A percentile compares a stretch with the other conserved stretches of the same genome.
Evolutionary conservation across 2,797 vertebrate species (phyloP).

Genomic region (Echiichthys vipera): DNA sequence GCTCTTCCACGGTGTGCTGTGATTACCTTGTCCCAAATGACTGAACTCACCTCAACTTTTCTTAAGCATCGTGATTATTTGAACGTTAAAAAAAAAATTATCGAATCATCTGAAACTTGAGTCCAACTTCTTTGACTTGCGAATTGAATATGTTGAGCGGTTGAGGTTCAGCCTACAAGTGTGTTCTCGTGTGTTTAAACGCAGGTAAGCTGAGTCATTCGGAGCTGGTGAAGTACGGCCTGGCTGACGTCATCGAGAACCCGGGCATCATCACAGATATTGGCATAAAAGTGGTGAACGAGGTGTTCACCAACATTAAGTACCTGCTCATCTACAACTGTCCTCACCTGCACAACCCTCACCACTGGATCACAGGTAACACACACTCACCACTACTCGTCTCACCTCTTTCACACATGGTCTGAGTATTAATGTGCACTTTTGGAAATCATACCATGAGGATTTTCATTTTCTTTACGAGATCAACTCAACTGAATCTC

Average conservation of each 20-base stretch:
- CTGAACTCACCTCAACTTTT: not conserved
- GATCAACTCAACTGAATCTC: no score
- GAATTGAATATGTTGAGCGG: not conserved
- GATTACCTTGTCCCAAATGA: not conserved
- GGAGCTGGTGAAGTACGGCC: slow-evolving; percentile 96
- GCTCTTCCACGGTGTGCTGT: not conserved
- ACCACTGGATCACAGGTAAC: slow-evolving; percentile 98
- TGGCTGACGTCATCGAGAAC: slow-evolving; percentile 98
- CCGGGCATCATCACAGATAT: slow-evolving; percentile 99
- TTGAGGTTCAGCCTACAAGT: slow-evolving; percentile 66
- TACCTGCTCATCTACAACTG: slow-evolving; percentile 99
- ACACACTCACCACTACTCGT: not conserved
- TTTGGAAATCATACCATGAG: no score
- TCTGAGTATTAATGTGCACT: not conserved
- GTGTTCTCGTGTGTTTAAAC: slow-evolving; percentile 4
- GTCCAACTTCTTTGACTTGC: not conserved
- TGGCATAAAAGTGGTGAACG: slow-evolving; percentile 97
- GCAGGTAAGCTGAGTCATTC: slow-evolving; percentile 97
- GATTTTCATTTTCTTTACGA: no score
- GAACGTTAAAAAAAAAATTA: no score
- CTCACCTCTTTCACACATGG: no score
- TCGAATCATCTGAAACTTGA: not conserved
- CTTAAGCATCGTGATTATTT: not conserved
- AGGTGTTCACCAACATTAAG: slow-evolving; percentile 97
- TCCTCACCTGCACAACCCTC: slow-evolving; percentile 97